phyloP scores from a whole-genome alignment of 2,113 vertebrate genomes.

The Montifringilla adamsi region DNA sequence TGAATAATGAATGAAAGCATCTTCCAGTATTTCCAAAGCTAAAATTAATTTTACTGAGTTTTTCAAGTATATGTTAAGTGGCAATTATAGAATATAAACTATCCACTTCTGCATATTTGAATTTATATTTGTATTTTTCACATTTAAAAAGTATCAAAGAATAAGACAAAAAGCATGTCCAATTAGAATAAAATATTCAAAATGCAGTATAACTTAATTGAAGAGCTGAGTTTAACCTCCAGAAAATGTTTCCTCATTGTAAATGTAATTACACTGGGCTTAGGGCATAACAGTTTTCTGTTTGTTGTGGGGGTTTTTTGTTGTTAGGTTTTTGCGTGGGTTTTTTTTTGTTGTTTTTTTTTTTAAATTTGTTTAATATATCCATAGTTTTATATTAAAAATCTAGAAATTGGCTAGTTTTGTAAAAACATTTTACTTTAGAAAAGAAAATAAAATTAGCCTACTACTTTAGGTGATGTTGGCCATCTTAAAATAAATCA shows the following conservation, averaged over 20 bases:
- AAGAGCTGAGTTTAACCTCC: neutral
- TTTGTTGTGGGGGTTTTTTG: neutral
- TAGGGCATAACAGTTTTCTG: neutral
- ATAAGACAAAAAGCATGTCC: fast-evolving
- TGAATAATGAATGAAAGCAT: neutral
- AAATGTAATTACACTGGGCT: neutral
- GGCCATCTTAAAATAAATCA: neutral
- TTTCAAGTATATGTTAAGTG: neutral
- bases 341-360: too few species aligned
- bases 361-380: neutral
- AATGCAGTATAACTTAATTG: neutral
- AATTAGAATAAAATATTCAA: neutral
- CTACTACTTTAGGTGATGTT: neutral
- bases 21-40: neutral
- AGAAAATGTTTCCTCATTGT: neutral
- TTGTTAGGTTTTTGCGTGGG: too few species aligned
- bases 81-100: neutral
- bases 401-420: neutral
- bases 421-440: neutral
- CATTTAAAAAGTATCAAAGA: neutral
- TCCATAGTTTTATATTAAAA: neutral
- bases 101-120: neutral
- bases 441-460: neutral
- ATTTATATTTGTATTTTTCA: neutral
- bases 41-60: neutral